Percentiles rank a stretch among this genome's conserved stretches.
Conservation (phyloP, 2,888 invertebrate species). For the Drosophila helvetica region DNA sequence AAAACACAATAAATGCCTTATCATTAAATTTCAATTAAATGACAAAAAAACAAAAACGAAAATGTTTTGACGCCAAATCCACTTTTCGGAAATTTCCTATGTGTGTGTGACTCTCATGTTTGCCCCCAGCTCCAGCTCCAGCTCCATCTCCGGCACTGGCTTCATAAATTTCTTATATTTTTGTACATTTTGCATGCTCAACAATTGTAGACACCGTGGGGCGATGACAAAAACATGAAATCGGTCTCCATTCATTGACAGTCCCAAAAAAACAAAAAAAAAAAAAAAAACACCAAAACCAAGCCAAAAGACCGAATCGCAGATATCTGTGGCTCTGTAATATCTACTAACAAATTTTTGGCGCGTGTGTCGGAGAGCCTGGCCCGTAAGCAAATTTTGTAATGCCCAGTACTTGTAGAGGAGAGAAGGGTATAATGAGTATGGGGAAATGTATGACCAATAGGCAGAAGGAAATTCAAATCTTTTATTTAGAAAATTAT, state of each 20-base stretch:
- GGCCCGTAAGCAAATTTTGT: constrained; percentile 17
- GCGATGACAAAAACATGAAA: constrained; percentile 43
- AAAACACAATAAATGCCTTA: constrained; percentile 64
- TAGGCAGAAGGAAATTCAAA: too few relatives aligned
- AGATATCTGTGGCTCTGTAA: constrained; percentile 28
- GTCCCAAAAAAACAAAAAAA: constrained; percentile 41
- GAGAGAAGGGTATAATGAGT: background rate
- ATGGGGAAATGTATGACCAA: too few relatives aligned
- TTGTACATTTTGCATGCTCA: constrained; percentile 54
- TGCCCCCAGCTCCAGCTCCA: constrained; percentile 44
- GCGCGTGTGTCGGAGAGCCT: constrained; percentile 61
- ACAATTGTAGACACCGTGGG: constrained; percentile 48
- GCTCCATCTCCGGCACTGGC: constrained; percentile 20
- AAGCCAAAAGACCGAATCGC: background rate
- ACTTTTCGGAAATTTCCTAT: constrained; percentile 66
- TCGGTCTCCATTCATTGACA: constrained; percentile 71
- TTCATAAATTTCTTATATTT: constrained; percentile 35
- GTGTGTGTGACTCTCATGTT: constrained; percentile 59
- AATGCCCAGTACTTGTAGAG: background rate
- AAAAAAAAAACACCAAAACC: too few relatives aligned
- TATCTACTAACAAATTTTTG: constrained; percentile 41
- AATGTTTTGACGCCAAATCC: constrained; percentile 76
- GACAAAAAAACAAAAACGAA: constrained; percentile 62
- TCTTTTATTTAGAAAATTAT: too few relatives aligned
- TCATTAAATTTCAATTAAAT: constrained; percentile 77